Evolutionary conservation across 2,113 vertebrate genomes (phyloP).

Genomic region (Aviceda subcristata): DNA sequence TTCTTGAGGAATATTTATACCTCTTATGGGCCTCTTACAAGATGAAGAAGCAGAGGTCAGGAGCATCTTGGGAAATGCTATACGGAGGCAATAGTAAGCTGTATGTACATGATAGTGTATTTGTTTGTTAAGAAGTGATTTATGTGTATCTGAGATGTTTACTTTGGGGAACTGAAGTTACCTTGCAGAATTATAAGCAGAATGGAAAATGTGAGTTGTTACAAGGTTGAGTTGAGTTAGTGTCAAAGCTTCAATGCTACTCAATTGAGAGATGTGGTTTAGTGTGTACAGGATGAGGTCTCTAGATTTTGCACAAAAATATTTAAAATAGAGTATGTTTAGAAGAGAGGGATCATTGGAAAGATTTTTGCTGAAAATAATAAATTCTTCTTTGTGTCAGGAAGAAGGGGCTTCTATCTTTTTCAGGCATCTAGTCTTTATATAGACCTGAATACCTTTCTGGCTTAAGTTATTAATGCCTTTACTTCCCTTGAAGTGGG

Average conservation of each 20-base stretch:
- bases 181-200: background rate
- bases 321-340: background rate
- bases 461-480: background rate
- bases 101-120: background rate
- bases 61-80: background rate
- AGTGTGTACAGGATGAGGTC: background rate
- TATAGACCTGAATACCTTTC: background rate
- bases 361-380: background rate
- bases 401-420: background rate
- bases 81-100: background rate
- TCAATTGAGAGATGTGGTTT: background rate
- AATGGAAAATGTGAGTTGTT: background rate
- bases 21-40: constrained; percentile 30
- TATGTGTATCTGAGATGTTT: constrained; percentile 9
- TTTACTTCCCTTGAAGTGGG: background rate
- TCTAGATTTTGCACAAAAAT: background rate
- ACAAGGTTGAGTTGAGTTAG: background rate
- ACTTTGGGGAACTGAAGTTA: background rate
- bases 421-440: background rate
- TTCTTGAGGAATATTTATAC: constrained; percentile 64
- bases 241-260: background rate
- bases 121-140: background rate
- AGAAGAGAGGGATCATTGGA: background rate
- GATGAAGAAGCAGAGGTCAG: constrained; percentile 38
- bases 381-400: background rate